Evolutionary conservation across 2,797 vertebrate species (phyloP), one percentile per base, ranked within the genome.

Genomic region (Yasuhikotakia modesta): DNA sequence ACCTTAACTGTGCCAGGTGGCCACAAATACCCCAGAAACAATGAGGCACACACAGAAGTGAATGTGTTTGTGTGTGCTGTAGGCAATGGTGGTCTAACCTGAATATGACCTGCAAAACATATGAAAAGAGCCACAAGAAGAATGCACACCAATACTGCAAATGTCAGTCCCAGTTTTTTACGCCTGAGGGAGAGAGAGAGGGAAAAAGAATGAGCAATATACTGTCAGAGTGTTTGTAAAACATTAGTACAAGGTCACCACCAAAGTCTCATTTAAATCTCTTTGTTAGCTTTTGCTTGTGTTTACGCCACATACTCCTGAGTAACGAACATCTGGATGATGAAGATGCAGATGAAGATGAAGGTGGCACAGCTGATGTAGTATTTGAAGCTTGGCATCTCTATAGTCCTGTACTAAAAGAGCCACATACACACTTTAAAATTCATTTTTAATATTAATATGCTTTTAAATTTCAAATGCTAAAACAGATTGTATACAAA

Each of bases 291-390:
- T 48, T 71, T 6, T 48, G 32, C 12, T 65, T 69, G 57, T 50
- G 57, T 60, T 52, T 24, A 43, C 70, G 0, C 39, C 24, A 92
- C 96, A 95, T 88, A 99, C 97, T 91, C 79, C 61, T 89, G 87
- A 84, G 95, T 93, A 79, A 97, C 91, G 21, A 95, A 86, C 88
- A 95, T 89, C 74, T 99, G 96, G 85, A 99, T 86, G 48, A 95
- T 68, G 87, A 98, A 95, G 89, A 99, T 95, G 82, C 95, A 97
- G 81, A 97, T 8, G 86, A 99, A 96, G 85, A 98, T 92, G 55
- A 97, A 87, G 75, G 92, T 81, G 77, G 96, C 96, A 60, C 97
- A 98, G 5, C 79, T 91, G 0, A 98, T 95, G 84, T 98, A 97
- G 81, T 95, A 91, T 83, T 95, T 95, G 88, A 96, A 94, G 86